Base-by-base conservation (phyloP, 1,140 invertebrate species). In the Zaprionus taronus region DNA sequence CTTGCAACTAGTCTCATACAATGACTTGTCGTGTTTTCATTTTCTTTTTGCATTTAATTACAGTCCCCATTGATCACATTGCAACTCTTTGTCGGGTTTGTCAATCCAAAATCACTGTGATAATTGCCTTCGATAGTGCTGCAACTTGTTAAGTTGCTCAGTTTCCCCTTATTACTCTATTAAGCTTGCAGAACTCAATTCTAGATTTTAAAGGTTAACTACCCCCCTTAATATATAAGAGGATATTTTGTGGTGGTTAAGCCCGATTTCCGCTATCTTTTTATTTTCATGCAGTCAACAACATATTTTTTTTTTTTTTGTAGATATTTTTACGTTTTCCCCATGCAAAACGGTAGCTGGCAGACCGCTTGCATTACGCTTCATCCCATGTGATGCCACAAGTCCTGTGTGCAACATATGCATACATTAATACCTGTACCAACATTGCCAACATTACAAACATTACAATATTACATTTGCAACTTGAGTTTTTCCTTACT, bases 401-500 rank as follows among this genome's bases (percentile, higher is more conserved):
- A 47, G 41, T 83, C 51, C 81, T 69, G 75, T 89, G 79, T 81
- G 64, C 84, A 78, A 83, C 81, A 84, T 84, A 84, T 89, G 85
- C 84, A 89, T 81, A 84, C 69, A 84, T 90, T 89, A 84, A 84
- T 90, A 72, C 81, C 85, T 77, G 81, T 81, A 81, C 72, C 31
- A 15, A 36, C 47, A 22, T n/a, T 51, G 20, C 53, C 14, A 55
- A 34, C 56, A 72, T 76, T 76, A 62, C 70, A 67, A 75, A 63
- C 79, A 81, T 84, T 81, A 90, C 85, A 79, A 81, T 84, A 89
- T 90, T 89, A 76, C 81, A 89, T 89, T 89, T 84, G 84, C 77
- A 73, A 78, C 80, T 81, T 75, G 56, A 78, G 75, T 89, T 78
- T 81, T 83, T 58, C 34, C 11, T 57, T 24, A 5, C 24, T 55